phyloP scores from a whole-genome alignment of 2,797 vertebrate genomes.

The Ptychobarbus kaznakovi region DNA sequence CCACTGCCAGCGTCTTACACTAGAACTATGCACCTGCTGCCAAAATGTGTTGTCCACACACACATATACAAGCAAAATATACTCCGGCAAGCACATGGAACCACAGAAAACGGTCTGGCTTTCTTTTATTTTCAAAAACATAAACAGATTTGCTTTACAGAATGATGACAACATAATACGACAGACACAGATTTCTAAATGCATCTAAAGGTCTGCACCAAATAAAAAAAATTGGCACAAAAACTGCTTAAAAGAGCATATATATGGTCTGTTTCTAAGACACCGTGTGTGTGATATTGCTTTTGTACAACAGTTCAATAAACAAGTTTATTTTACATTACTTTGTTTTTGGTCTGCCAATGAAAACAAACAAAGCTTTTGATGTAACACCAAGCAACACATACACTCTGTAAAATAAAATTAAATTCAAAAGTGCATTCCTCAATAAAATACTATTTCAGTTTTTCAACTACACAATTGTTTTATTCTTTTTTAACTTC shows the following conservation, averaged over 20 bases:
- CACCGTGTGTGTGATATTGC: not conserved
- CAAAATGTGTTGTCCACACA: conserved; percentile 43
- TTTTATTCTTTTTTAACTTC: no score
- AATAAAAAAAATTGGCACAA: not conserved
- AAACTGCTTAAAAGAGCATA: not conserved
- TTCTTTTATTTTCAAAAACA: conserved; percentile 18
- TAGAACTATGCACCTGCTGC: conserved; percentile 50
- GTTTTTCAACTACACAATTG: no score
- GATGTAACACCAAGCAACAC: not conserved
- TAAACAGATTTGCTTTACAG: not conserved
- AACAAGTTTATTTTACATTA: not conserved
- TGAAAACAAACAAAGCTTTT: not conserved
- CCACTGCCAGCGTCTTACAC: conserved; percentile 55
- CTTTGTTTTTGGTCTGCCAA: not conserved
- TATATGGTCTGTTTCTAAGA: not conserved
- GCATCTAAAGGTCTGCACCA: not conserved
- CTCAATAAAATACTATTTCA: not conserved
- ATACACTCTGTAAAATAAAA: not conserved
- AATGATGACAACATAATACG: not conserved
- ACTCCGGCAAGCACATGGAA: conserved; percentile 1
- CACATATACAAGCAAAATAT: conserved; percentile 17
- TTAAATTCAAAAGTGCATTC: not conserved
- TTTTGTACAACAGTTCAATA: not conserved
- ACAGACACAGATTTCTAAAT: not conserved
- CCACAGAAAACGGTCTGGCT: not conserved